These are phyloP conservation scores for Nesogale talazaci DNA, from an alignment of 2,113 vertebrate species.

Conservation along the genomic window DNA sequence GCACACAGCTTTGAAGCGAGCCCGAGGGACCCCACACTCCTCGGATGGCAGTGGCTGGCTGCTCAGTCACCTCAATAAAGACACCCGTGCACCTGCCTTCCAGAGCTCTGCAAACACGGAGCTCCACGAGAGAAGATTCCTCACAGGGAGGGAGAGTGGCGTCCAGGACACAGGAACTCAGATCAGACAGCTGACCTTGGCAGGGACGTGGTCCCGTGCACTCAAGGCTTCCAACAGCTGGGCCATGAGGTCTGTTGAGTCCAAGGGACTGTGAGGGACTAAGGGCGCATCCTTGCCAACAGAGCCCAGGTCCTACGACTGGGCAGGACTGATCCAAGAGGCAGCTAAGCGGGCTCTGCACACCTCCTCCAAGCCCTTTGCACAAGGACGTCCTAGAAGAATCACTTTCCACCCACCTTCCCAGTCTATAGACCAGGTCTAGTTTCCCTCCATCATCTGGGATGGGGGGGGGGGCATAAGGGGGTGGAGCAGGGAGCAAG, in stretches of 20 bases:
- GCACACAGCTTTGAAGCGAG: too few relatives aligned
- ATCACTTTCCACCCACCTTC: neutral
- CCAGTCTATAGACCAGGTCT: too few relatives aligned
- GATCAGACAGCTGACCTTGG: neutral
- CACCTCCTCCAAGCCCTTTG: accelerated
- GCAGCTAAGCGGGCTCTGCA: neutral
- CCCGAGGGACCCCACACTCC: neutral
- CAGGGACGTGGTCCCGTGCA: too few relatives aligned
- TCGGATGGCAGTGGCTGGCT: too few relatives aligned
- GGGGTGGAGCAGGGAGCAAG: too few relatives aligned
- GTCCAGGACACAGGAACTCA: neutral
- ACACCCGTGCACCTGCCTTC: neutral
- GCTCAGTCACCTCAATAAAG: neutral
- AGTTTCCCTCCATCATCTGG: too few relatives aligned
- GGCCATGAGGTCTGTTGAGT: neutral
- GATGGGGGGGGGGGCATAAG: too few relatives aligned
- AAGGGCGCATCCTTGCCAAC: neutral
- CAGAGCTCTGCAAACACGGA: neutral
- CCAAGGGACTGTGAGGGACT: neutral
- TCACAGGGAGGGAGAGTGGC: neutral
- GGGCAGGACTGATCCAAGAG: neutral
- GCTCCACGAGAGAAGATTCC: neutral
- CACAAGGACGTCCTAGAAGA: too few relatives aligned
- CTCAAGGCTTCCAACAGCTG: too few relatives aligned
- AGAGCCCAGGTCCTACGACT: neutral